phyloP scores from a whole-genome alignment of 1,140 invertebrate genomes.

The Pogonognathellus flavescens region DNA sequence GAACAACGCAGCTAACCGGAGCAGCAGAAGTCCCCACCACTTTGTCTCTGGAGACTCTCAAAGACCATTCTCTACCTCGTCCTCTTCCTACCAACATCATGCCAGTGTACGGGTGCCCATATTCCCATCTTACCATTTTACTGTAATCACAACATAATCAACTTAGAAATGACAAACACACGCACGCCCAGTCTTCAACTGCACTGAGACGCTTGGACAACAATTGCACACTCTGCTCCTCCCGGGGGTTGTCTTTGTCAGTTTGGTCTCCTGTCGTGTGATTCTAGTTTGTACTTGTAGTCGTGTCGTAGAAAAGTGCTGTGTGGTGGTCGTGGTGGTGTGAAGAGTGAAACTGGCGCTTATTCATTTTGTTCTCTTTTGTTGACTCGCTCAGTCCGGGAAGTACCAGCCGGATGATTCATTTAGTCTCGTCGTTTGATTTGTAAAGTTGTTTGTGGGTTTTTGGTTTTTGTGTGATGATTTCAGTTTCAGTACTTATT shows the following conservation, averaged over 20 bases:
- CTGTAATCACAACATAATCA: neutral
- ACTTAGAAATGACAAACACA: neutral
- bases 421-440: no score
- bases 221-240: no score
- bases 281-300: neutral
- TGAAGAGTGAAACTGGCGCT: neutral
- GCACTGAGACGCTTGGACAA: neutral
- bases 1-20: neutral
- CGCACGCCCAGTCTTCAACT: neutral
- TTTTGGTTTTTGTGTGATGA: no score
- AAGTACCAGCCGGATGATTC: no score
- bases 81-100: no score
- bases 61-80: neutral
- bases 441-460: no score
- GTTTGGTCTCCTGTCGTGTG: neutral
- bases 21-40: neutral
- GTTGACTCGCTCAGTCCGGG: neutral
- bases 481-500: no score
- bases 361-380: neutral
- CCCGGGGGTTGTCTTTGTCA: neutral
- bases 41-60: neutral
- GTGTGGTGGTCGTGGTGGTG: no score
- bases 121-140: no score
- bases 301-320: no score
- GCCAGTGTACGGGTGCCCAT: no score